A percentile compares a stretch with the other conserved stretches of the same genome.
Conservation (phyloP, 2,888 invertebrate genomes). For the Ctena decussata region DNA sequence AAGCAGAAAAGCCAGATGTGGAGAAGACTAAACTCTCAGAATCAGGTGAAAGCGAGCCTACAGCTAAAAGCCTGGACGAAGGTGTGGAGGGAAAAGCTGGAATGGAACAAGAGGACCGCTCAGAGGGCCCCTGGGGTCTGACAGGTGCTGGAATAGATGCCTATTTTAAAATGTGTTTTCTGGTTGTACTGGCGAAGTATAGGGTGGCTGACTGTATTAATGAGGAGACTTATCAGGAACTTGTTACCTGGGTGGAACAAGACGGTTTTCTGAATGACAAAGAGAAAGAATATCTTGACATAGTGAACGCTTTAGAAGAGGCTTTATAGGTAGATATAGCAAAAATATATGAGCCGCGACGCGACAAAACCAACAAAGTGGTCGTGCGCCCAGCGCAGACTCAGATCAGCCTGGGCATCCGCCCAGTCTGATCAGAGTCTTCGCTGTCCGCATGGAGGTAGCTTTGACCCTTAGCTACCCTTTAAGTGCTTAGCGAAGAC, state of each 20-base stretch:
- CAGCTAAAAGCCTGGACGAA: neutral
- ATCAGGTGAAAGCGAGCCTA: no score
- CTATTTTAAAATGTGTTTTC: neutral
- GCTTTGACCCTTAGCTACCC: no score
- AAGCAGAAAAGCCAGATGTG: neutral
- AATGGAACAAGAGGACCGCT: neutral
- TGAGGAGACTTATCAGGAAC: neutral
- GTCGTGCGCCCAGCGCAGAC: no score
- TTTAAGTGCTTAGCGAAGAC: no score
- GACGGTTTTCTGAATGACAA: neutral
- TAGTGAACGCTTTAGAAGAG: neutral
- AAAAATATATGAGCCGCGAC: no score
- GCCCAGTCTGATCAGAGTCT: no score
- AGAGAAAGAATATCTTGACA: neutral
- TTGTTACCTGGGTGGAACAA: neutral
- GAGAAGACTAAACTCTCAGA: no score
- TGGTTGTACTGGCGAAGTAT: neutral
- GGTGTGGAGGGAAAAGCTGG: neutral
- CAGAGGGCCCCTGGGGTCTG: neutral
- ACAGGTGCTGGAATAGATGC: neutral
- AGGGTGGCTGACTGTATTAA: neutral
- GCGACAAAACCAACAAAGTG: no score
- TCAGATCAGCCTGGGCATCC: no score
- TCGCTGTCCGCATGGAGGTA: no score
- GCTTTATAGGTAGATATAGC: neutral